phyloP scores from a whole-genome alignment of 2,888 invertebrate species.

The Abrostola tripartita region DNA sequence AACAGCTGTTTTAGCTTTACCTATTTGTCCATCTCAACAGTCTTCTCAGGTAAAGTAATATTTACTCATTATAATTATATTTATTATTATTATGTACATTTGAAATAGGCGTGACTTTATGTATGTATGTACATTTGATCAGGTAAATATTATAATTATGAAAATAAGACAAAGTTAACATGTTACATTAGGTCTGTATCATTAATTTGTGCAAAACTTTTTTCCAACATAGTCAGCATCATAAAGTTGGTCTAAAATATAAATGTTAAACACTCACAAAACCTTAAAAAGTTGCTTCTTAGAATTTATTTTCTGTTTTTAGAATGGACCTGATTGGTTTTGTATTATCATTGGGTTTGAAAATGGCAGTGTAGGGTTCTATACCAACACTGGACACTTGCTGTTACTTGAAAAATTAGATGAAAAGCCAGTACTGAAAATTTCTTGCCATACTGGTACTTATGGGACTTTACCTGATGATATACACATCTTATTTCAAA shows the following conservation, averaged over 20 bases:
- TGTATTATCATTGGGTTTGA: conserved; percentile 95
- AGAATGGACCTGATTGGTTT: conserved; percentile 96
- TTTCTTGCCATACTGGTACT: conserved; percentile 92
- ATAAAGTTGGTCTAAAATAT: too few species aligned
- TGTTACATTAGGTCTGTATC: too few species aligned
- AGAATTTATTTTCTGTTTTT: conserved; percentile 40
- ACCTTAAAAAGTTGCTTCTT: too few species aligned
- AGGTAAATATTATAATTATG: too few species aligned
- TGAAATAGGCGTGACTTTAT: too few species aligned
- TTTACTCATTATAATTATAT: neutral
- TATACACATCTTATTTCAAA: conserved; percentile 92
- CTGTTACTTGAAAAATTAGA: conserved; percentile 95
- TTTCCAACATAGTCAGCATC: too few species aligned
- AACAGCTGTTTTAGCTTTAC: conserved; percentile 73
- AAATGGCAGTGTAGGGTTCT: conserved; percentile 95
- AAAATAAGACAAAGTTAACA: too few species aligned
- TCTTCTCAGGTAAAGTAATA: conserved; percentile 79
- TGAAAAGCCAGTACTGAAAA: conserved; percentile 92
- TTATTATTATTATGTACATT: too few species aligned
- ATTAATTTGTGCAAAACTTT: too few species aligned
- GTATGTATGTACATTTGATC: too few species aligned
- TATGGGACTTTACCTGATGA: conserved; percentile 90
- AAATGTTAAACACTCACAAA: too few species aligned
- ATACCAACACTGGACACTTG: conserved; percentile 95
- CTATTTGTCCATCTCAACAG: conserved; percentile 81